Base-by-base conservation (phyloP, 2,888 invertebrate species). In the Trichopoda pennipes region DNA sequence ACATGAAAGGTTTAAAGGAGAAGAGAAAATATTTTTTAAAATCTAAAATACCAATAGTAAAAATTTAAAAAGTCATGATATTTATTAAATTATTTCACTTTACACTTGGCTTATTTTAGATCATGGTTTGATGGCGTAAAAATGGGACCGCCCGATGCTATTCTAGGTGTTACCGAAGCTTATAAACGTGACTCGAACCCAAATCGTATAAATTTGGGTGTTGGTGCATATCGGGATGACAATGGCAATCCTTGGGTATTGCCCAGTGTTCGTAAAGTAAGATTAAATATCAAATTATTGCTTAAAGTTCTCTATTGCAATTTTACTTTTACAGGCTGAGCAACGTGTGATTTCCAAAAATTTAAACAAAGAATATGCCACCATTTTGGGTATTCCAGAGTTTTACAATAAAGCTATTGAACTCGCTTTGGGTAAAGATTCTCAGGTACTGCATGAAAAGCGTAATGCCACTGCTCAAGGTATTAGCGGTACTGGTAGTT, bases 101-200 rank as follows among this genome's bases (percentile, higher is more conserved):
- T 1, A 16, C 16, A 49, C 17, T 49, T 21, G 7, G 32, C n/a
- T 7, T 61, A 47, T 17, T 78, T 82, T 23, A 86, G 85, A 80
- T 80, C 95, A 86, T 97, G 95, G 95, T 98, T 97, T 95, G 92
- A 94, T 78, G 94, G 96, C 90, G 98, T 99, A 10, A 94, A 95
- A 90, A 96, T 98, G 97, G 99, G 99, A 6, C 99, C 99, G 19
- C 99, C 99, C 7, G 99, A 99, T 93, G 96, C 97, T 28, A 99
- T 99, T 92, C 92, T 99, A 64, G 99, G 99, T 47, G 96, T 99
- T 53, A 96, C 98, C 0, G 99, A 99, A 91, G 99, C 99, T 0
- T 99, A 93, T 92, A 99, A 97, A 90, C 94, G 92, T 81, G 99
- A 99, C 90, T 92, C 93, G 3, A 96, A 97, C 90, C 94, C 97